A percentile compares a stretch with the other conserved stretches of the same genome.
Conservation (phyloP, 1,140 invertebrate species). For the Dendroctonus ponderosae region DNA sequence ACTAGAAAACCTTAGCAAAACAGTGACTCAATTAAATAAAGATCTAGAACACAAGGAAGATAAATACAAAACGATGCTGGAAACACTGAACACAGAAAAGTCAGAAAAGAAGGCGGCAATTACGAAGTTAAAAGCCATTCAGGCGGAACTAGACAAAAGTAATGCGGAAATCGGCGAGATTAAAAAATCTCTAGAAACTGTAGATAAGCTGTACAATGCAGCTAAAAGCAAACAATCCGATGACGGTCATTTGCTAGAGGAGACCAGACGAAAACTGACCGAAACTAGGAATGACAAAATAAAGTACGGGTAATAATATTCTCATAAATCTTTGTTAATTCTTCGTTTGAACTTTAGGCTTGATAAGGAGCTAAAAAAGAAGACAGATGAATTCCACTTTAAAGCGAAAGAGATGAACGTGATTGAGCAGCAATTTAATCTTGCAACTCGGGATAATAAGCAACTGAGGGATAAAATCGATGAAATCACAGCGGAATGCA, state of each 20-base stretch:
- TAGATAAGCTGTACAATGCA: slow-evolving; percentile 29
- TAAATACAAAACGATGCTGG: slow-evolving; percentile 4
- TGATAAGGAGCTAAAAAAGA: slow-evolving; percentile 21
- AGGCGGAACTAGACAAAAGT: slow-evolving; percentile 28
- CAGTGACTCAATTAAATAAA: slow-evolving; percentile 5
- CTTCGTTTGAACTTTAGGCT: slow-evolving; percentile 8
- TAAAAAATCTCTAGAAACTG: slow-evolving; percentile 20
- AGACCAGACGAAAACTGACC: slow-evolving; percentile 6
- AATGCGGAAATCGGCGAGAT: slow-evolving; percentile 21
- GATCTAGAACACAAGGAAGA: slow-evolving; percentile 14
- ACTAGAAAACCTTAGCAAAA: slow-evolving; percentile 3
- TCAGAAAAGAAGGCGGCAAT: slow-evolving; percentile 5
- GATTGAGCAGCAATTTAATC: slow-evolving; percentile 29
- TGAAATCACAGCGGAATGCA: slow-evolving; percentile 27
- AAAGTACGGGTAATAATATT: slow-evolving; percentile 5
- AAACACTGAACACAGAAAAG: slow-evolving; percentile 8
- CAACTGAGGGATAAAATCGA: slow-evolving; percentile 24
- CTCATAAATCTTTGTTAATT: neutral
- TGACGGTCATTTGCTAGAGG: slow-evolving; percentile 6
- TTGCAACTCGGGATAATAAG: slow-evolving; percentile 26
- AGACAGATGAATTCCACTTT: slow-evolving; percentile 24
- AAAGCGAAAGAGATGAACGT: slow-evolving; percentile 24
- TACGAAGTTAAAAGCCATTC: slow-evolving; percentile 22
- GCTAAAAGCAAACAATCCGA: slow-evolving; percentile 18
- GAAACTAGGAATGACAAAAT: slow-evolving; percentile 16